Conservation (phyloP, 2,888 invertebrate species). For the Gandaritis pyraliata region DNA sequence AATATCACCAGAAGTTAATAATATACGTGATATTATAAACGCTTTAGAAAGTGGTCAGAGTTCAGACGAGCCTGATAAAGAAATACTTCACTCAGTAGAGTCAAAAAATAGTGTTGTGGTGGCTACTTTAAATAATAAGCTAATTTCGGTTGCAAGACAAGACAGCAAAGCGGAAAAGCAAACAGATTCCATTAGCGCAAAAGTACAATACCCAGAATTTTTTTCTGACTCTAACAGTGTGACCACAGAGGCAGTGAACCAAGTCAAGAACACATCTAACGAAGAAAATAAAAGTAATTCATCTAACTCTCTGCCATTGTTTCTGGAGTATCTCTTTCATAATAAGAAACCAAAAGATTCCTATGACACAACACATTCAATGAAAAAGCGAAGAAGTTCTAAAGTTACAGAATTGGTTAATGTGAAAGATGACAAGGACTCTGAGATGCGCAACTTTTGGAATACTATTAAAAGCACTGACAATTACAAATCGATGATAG, state of each 20-base stretch:
- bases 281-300: conserved; percentile 18
- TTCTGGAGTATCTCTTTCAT: conserved; percentile 63
- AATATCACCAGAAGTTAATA: conserved; percentile 60
- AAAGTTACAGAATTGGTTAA: conserved; percentile 29
- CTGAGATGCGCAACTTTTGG: conserved; percentile 27
- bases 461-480: conserved; percentile 26
- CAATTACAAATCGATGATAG: conserved; percentile 46
- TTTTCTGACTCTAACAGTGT: conserved; percentile 1
- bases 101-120: conserved; percentile 39
- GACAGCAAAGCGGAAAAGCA: neutral
- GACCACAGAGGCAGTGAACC: conserved; percentile 3
- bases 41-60: conserved; percentile 57
- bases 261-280: conserved; percentile 9
- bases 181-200: neutral
- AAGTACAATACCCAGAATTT: conserved; percentile 6
- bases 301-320: conserved; percentile 56
- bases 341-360: conserved; percentile 42
- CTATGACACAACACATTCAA: conserved; percentile 30
- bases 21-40: conserved; percentile 74
- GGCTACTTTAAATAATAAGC: conserved; percentile 23
- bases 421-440: conserved; percentile 13
- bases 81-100: conserved; percentile 63
- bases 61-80: conserved; percentile 44
- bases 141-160: conserved; percentile 17
- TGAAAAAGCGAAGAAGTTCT: conserved; percentile 42